phyloP scores from a whole-genome alignment of 2,888 invertebrate species.

The Drosophila neonasuta region DNA sequence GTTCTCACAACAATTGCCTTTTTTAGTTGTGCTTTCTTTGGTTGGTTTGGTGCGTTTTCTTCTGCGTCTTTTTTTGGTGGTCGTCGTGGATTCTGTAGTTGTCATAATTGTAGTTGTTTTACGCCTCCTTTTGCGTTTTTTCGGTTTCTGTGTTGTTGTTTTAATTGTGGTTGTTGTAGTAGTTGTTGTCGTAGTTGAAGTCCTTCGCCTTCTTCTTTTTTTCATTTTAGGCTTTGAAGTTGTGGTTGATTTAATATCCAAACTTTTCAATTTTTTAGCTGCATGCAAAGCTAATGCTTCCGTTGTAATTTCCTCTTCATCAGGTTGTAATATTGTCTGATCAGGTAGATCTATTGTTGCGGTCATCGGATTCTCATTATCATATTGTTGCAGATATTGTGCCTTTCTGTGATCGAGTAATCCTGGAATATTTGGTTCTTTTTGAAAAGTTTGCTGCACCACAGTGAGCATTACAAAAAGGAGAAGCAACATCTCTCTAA shows the following conservation, averaged over 20 bases:
- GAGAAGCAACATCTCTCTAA: background rate
- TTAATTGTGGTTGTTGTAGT: background rate
- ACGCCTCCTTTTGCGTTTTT: background rate
- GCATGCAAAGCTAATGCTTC: background rate
- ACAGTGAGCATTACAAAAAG: slow-evolving; percentile 9
- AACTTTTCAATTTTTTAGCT: background rate
- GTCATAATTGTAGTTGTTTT: background rate
- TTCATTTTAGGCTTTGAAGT: background rate
- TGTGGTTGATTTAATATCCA: background rate
- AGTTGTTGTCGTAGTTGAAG: background rate
- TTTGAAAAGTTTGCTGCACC: background rate
- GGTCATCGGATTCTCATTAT: background rate
- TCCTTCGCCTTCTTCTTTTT: background rate
- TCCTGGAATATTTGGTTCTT: background rate
- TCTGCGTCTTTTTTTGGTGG: background rate
- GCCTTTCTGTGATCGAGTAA: background rate
- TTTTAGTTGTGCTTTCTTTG: background rate
- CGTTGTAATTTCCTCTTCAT: background rate
- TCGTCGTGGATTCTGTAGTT: background rate
- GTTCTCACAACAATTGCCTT: too few species aligned
- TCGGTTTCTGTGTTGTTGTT: background rate
- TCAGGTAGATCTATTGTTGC: background rate
- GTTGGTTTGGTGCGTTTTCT: background rate
- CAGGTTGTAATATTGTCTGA: too few species aligned
- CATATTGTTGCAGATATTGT: background rate